Percentiles rank a stretch among this genome's conserved stretches.
phyloP scores from a whole-genome alignment of 2,113 vertebrate species.

The Capreolus pygargus region DNA sequence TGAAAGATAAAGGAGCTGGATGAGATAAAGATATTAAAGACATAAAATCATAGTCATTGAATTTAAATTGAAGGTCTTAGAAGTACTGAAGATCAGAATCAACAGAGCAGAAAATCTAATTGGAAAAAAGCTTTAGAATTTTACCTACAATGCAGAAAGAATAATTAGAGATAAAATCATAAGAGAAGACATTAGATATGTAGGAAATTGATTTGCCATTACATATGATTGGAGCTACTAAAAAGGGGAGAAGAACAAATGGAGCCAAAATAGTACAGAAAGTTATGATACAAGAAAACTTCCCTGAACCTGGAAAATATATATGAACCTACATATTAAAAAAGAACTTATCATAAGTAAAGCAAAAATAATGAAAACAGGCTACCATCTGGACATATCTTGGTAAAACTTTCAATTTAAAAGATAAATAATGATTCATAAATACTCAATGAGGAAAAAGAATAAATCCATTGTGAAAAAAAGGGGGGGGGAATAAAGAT shows the following conservation, averaged over 20 bases:
- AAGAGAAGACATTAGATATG: background rate
- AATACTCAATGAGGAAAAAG: background rate
- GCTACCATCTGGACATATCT: background rate
- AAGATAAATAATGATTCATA: background rate
- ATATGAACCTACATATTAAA: background rate
- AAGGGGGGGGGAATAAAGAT: background rate
- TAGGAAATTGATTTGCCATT: background rate
- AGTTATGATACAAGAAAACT: background rate
- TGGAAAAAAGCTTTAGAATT: background rate
- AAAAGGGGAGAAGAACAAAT: background rate
- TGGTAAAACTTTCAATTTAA: background rate
- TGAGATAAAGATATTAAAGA: background rate
- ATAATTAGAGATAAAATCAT: background rate
- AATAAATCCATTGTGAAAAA: background rate
- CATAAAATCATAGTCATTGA: background rate
- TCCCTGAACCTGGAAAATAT: background rate
- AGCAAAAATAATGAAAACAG: slow-evolving; percentile 7
- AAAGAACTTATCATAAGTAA: background rate
- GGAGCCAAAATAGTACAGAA: background rate
- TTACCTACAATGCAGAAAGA: background rate
- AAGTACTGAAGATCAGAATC: background rate
- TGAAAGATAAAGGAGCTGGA: background rate
- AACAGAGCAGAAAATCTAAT: background rate
- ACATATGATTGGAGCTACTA: background rate
- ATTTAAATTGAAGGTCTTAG: background rate